phyloP scores from a whole-genome alignment of 1,140 invertebrate genomes.

The Drosophila pseudoananassae region DNA sequence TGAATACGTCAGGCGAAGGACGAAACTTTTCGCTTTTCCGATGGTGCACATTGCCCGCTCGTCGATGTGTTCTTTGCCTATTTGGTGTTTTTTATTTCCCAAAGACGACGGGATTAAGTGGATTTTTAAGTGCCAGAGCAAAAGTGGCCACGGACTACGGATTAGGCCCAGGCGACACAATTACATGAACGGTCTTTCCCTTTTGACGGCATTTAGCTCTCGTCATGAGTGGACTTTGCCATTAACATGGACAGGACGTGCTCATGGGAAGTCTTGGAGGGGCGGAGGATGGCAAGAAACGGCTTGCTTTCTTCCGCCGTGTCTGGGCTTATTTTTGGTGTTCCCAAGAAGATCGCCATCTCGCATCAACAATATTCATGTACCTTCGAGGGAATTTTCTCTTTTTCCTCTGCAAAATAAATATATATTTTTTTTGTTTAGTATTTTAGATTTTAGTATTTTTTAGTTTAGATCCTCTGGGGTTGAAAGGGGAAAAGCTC shows the following conservation, averaged over 20 bases:
- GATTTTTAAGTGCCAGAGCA: slow-evolving; percentile 80
- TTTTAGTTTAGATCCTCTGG: no score
- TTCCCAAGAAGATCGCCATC: not conserved
- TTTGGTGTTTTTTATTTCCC: slow-evolving; percentile 46
- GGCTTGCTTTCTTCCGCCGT: not conserved
- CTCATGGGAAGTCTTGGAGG: slow-evolving; percentile 45
- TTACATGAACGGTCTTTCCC: slow-evolving; percentile 66
- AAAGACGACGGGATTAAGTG: slow-evolving; percentile 75
- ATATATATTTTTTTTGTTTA: no score
- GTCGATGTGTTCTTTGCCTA: slow-evolving; percentile 12
- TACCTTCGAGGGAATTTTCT: not conserved
- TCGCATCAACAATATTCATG: not conserved
- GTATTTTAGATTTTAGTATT: no score
- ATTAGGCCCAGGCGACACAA: slow-evolving; percentile 71
- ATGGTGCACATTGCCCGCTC: slow-evolving; percentile 1
- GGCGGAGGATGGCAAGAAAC: not conserved
- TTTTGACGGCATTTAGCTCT: slow-evolving; percentile 36
- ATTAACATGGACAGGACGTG: slow-evolving; percentile 75
- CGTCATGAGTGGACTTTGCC: slow-evolving; percentile 53
- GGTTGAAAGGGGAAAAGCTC: no score
- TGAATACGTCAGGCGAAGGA: slow-evolving; percentile 65
- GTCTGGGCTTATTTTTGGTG: slow-evolving; percentile 1
- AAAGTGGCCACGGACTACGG: slow-evolving; percentile 73
- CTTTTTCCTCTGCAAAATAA: not conserved
- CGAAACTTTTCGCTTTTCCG: slow-evolving; percentile 12